Percentiles rank a stretch among this genome's conserved stretches.
Conservation (phyloP, 2,797 vertebrate species). For the Eidolon dupreanum region DNA sequence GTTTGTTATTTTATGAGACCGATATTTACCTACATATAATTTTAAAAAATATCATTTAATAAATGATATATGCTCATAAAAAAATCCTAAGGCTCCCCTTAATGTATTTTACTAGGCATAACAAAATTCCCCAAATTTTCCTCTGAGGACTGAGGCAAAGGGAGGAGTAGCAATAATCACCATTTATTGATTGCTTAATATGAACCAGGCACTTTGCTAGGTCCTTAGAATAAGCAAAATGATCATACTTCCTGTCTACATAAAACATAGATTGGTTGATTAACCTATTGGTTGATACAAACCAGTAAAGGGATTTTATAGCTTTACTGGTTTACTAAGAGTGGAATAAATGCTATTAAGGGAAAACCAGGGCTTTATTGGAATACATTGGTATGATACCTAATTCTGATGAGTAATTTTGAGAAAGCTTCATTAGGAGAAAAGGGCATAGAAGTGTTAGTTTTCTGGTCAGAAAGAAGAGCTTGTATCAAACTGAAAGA, state of each 20-base stretch:
- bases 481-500: background rate
- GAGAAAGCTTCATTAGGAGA: background rate
- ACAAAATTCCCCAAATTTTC: background rate
- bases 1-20: background rate
- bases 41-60: background rate
- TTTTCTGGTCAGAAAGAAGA: background rate
- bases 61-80: background rate
- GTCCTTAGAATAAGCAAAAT: background rate
- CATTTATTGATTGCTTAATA: background rate
- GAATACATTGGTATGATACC: background rate
- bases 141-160: background rate
- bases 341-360: background rate
- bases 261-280: background rate
- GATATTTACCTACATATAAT: background rate
- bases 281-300: background rate
- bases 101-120: background rate
- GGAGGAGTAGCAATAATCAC: background rate
- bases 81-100: background rate
- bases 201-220: background rate
- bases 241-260: background rate
- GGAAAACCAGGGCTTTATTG: background rate
- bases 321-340: background rate
- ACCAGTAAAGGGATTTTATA: background rate
- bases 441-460: background rate
- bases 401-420: background rate